phyloP scores from a whole-genome alignment of 2,888 invertebrate species.

The Sialis fuliginosa region DNA sequence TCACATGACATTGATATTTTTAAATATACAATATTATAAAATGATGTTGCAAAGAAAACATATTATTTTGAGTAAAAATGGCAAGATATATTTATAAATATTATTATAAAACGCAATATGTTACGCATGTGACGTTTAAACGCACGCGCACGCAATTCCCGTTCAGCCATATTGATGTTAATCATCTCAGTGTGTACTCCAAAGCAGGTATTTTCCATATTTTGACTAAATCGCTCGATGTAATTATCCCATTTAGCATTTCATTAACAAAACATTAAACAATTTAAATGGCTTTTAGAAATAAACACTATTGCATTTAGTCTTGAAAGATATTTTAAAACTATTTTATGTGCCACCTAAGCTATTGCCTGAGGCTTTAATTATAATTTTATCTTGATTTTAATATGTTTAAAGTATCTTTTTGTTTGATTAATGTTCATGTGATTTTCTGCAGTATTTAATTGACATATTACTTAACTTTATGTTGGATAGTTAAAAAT shows the following conservation, averaged over 20 bases:
- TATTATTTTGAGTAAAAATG: background rate
- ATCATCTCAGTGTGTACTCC: conserved; percentile 20
- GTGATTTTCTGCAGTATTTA: background rate
- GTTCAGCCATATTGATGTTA: conserved; percentile 30
- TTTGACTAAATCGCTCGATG: background rate
- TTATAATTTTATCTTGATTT: background rate
- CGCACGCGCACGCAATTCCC: conserved; percentile 25
- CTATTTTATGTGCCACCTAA: conserved; percentile 13
- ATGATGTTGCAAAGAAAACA: background rate
- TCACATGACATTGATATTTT: no score
- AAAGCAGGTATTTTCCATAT: conserved; percentile 6
- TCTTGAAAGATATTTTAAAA: background rate
- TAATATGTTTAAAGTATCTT: background rate
- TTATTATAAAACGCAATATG: background rate
- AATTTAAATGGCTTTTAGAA: background rate
- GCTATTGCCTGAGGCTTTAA: conserved; percentile 11
- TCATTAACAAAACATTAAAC: background rate
- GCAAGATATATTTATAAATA: background rate
- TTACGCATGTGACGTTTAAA: conserved; percentile 4
- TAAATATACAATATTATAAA: no score
- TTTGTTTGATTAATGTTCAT: background rate
- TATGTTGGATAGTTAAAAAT: background rate
- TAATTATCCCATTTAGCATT: background rate
- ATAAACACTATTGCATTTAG: background rate
- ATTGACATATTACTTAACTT: background rate